phyloP scores from a whole-genome alignment of 2,113 vertebrate species.

The Girardinichthys multiradiatus region DNA sequence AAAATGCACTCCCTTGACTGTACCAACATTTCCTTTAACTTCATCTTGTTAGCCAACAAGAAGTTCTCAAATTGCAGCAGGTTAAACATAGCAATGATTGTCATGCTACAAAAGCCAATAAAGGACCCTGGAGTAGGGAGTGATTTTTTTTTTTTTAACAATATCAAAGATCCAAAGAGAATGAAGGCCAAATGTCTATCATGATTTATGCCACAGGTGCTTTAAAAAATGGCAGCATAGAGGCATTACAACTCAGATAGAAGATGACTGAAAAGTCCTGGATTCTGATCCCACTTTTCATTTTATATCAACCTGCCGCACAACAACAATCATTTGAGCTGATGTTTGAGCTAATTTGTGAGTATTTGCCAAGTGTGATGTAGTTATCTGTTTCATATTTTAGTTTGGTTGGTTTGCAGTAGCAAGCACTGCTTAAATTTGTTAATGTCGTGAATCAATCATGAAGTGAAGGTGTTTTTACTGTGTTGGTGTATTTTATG shows the following conservation, averaged over 20 bases:
- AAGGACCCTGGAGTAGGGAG: background rate
- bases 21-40: background rate
- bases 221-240: constrained; percentile 38
- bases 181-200: background rate
- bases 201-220: constrained; percentile 3
- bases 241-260: background rate
- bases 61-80: background rate
- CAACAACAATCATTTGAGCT: constrained; percentile 29
- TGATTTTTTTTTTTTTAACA: background rate
- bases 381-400: constrained; percentile 33
- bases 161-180: background rate
- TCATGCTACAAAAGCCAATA: background rate
- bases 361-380: constrained; percentile 39
- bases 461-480: constrained; percentile 34
- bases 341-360: constrained; percentile 55
- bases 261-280: background rate
- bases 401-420: constrained; percentile 27
- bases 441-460: constrained; percentile 5
- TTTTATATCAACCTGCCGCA: constrained; percentile 11
- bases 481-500: constrained; percentile 50
- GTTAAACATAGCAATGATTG: background rate
- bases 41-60: background rate
- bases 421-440: constrained; percentile 13
- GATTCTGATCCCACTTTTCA: background rate
- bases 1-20: background rate